Base-by-base conservation (phyloP, 2,113 vertebrate species). In the Pogona vitticeps region DNA sequence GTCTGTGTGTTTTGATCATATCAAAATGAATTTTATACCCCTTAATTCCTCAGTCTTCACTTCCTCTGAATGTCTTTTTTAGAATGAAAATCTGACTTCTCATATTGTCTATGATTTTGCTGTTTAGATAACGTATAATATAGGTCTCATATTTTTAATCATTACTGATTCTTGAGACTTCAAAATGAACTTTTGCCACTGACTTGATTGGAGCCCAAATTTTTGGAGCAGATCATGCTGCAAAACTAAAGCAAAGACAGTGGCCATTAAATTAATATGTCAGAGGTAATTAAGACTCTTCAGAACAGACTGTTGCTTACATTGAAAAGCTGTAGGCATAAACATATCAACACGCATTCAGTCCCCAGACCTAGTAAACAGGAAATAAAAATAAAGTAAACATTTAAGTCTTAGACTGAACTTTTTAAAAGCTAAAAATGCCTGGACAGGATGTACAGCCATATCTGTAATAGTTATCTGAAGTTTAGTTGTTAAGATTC, bases 341-440 rank as follows among this genome's bases (percentile, higher is more conserved):
- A 73, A 65, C 63, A 63, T 38, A 81, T 86, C 38, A 33, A 61
- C 78, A 75, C 38, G 73, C 1, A 58, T 52, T 20, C 85, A 52
- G 68, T 70, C n/a, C n/a, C 78, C 36, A 73, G 36, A 75, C 14
- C 26, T 61, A 75, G 23, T 75, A 84, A 84, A 84, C 83, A 84
- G 83, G 72, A 84, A 84, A 76, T 84, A n/a, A 84, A 76, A 67
- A 65, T 65, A 82, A 68, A 68, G 71, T 84, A 84, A 84, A 76
- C 59, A 52, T 15, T 76, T 38, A 76, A 33, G 20, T 76, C 59
- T 67, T 76, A 33, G 59, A 38, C 36, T 52, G 5, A 52, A 52
- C 46, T 52, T 52, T 52, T 20, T 80, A 80, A 63, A 80, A 42
- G 52, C 12, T 84, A 2, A 84, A 76, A 31, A 65, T 65, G 17